Conservation (phyloP, 2,888 invertebrate genomes). For the Timema podura region DNA sequence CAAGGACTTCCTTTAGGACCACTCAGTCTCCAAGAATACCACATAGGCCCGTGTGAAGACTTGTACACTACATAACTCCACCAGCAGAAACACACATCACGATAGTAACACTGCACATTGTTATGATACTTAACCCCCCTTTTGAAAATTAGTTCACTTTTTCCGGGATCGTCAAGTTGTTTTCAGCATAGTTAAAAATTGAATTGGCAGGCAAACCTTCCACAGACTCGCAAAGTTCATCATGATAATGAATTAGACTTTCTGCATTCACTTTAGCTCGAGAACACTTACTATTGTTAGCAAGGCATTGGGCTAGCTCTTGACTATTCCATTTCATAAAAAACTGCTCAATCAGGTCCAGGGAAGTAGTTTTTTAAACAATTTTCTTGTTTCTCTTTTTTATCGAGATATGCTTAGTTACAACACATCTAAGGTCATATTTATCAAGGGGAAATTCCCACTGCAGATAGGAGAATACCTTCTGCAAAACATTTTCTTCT, state of each 20-base stretch:
- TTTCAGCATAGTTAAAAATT: not conserved
- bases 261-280: no score
- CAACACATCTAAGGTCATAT: no score
- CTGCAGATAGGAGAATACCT: no score
- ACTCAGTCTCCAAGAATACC: not conserved
- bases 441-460: no score
- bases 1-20: not conserved
- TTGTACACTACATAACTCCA: conserved; percentile 3
- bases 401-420: no score
- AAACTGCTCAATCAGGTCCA: no score
- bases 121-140: not conserved
- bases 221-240: not conserved
- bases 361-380: no score
- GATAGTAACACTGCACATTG: not conserved
- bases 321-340: no score
- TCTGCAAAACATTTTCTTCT: no score
- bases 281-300: no score
- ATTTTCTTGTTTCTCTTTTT: no score
- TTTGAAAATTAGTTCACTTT: not conserved
- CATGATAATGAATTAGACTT: not conserved
- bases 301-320: no score
- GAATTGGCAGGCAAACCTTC: not conserved
- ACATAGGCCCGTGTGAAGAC: not conserved
- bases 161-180: not conserved
- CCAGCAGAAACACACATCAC: not conserved